Percentiles rank a stretch among this genome's conserved stretches.
phyloP scores from a whole-genome alignment of 2,113 vertebrate species.

The Sakesphorus luctuosus region DNA sequence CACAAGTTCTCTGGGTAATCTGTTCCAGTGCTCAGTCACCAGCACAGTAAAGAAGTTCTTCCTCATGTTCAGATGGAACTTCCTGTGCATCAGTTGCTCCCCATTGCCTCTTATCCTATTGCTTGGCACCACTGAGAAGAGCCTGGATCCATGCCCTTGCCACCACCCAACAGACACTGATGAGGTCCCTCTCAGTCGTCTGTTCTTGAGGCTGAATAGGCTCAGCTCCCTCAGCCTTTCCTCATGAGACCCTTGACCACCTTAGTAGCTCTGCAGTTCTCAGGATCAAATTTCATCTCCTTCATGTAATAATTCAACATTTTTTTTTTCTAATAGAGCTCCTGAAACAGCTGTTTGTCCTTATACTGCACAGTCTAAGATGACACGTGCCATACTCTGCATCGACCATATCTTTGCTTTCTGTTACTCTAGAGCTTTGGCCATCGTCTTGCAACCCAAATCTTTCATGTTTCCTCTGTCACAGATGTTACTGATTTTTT shows the following conservation, averaged over 20 bases:
- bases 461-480: neutral
- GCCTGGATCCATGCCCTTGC: neutral
- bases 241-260: neutral
- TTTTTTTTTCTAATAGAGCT: neutral
- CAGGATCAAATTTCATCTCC: neutral
- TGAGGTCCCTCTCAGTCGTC: neutral
- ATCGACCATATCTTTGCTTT: neutral
- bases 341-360: neutral
- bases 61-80: neutral
- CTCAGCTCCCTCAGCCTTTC: neutral
- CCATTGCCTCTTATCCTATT: neutral
- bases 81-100: neutral
- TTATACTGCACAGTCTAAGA: neutral
- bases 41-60: neutral
- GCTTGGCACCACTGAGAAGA: neutral
- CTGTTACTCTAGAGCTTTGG: neutral
- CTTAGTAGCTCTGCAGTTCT: neutral
- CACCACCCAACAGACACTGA: neutral
- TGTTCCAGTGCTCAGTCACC: neutral
- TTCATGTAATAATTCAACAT: neutral
- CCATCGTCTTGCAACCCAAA: neutral
- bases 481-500: neutral
- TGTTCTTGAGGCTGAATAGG: neutral
- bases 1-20: neutral
- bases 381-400: neutral